A percentile compares a stretch with the other conserved stretches of the same genome.
These are phyloP conservation scores for Nipponia nippon DNA, from an alignment of 2,113 vertebrate genomes.

Conservation along the genomic window DNA sequence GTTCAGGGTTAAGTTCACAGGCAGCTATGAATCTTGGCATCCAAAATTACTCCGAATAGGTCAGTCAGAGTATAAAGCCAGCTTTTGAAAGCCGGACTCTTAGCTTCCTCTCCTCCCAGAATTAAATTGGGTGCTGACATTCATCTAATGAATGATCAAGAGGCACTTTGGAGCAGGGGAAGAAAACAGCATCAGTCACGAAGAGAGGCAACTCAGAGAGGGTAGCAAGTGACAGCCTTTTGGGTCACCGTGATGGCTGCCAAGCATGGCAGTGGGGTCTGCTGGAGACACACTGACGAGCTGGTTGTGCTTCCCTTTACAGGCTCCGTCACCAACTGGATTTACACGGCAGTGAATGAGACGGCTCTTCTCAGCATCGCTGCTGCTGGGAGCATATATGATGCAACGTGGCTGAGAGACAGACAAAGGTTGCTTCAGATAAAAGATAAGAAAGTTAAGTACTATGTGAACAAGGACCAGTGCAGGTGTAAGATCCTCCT, in stretches of 20 bases:
- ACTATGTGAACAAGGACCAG: background rate
- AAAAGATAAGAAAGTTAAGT: accelerated
- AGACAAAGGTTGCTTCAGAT: background rate
- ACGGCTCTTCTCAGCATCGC: background rate
- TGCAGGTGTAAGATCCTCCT: background rate
- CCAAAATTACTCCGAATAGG: background rate
- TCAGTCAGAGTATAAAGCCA: background rate
- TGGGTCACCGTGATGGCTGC: background rate
- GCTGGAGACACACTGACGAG: background rate
- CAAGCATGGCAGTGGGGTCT: accelerated
- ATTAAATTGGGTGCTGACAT: background rate
- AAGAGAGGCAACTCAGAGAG: background rate
- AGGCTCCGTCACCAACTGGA: background rate
- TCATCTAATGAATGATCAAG: background rate
- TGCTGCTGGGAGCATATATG: accelerated
- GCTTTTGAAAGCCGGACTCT: background rate
- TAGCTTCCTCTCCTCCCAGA: background rate
- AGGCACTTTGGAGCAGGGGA: background rate
- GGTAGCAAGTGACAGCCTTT: background rate
- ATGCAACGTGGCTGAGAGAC: background rate
- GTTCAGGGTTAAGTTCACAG: background rate
- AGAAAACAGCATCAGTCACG: background rate
- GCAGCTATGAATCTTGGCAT: background rate
- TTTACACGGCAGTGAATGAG: background rate
- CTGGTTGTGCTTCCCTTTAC: background rate